These are phyloP conservation scores for Oenanthe melanoleuca DNA, from an alignment of 2,113 vertebrate species.

Conservation along the genomic window DNA sequence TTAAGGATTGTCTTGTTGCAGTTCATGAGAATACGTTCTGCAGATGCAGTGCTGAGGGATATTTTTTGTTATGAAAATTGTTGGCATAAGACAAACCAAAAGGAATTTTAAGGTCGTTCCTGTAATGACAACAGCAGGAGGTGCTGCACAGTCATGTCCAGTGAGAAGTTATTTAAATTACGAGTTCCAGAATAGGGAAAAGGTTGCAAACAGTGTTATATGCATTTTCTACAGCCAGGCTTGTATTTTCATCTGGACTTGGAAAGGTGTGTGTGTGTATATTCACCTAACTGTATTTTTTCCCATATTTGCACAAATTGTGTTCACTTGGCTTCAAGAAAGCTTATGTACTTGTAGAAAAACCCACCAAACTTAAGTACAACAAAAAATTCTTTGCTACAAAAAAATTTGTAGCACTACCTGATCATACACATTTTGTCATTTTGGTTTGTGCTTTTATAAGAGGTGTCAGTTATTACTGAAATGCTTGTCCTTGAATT, in stretches of 20 bases:
- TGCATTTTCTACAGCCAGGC: neutral
- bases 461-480: neutral
- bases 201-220: neutral
- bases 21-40: neutral
- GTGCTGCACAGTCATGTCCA: neutral
- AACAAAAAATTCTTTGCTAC: neutral
- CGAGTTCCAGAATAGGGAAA: neutral
- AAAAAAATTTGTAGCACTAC: neutral
- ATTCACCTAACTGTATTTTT: neutral
- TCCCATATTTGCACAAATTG: neutral
- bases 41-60: neutral
- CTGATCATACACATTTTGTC: neutral
- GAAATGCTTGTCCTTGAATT: neutral
- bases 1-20: neutral
- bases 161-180: neutral
- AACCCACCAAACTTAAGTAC: neutral
- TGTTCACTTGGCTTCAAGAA: neutral
- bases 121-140: neutral
- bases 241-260: neutral
- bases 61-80: neutral
- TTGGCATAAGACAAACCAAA: neutral
- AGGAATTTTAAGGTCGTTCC: neutral
- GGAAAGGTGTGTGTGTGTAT: neutral
- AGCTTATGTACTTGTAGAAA: neutral
- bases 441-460: neutral